phyloP scores from a whole-genome alignment of 2,113 vertebrate species.

The Equus quagga region DNA sequence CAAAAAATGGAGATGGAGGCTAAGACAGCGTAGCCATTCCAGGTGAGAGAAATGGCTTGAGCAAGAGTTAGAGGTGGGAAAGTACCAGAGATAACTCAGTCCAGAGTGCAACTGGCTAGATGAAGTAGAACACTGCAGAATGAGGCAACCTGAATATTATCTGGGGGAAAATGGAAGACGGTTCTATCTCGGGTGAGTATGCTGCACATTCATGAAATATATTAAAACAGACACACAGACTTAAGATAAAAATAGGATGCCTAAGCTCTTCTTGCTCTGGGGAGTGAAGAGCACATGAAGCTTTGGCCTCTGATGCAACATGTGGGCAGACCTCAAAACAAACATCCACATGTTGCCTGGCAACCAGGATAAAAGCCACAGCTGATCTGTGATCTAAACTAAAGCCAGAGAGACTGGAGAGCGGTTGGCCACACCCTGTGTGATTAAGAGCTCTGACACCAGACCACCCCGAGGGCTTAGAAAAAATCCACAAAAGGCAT shows the following conservation, averaged over 20 bases:
- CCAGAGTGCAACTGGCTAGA: not conserved
- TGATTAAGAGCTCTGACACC: not conserved
- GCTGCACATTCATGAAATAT: not conserved
- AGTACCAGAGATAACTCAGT: not conserved
- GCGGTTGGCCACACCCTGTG: not conserved
- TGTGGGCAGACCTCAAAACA: conserved; percentile 55
- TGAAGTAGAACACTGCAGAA: not conserved
- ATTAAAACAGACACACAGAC: not conserved
- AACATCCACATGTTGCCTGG: conserved; percentile 82
- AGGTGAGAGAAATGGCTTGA: not conserved
- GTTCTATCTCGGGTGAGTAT: not conserved
- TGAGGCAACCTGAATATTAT: not conserved
- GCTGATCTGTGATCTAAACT: conserved; percentile 43
- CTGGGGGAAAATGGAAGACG: too few relatives aligned
- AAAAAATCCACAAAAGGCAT: not conserved
- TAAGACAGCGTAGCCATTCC: not conserved
- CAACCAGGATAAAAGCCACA: conserved; percentile 49
- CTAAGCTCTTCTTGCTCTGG: not conserved
- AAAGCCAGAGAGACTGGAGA: not conserved
- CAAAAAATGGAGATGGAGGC: not conserved
- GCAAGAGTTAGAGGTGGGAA: not conserved
- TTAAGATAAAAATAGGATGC: conserved; percentile 50
- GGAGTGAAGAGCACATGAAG: conserved; percentile 30
- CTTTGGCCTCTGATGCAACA: conserved; percentile 35
- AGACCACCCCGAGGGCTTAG: not conserved